These are phyloP conservation scores for Drusus annulatus DNA, from an alignment of 1,140 invertebrate genomes.

Conservation along the genomic window DNA sequence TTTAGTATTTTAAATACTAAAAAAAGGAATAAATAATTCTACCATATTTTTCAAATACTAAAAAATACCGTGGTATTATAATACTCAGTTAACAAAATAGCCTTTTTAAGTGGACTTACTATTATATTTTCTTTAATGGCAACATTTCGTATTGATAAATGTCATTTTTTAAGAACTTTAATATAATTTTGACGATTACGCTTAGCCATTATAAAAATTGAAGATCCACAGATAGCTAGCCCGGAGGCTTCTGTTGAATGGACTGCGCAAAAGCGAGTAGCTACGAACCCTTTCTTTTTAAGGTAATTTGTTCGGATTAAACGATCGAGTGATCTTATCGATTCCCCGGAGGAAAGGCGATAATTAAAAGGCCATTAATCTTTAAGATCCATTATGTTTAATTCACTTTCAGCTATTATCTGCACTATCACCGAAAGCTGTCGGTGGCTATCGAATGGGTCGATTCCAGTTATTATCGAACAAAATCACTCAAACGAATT, in stretches of 20 bases:
- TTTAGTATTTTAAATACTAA: too few species aligned
- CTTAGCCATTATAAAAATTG: too few species aligned
- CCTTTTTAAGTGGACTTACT: not conserved
- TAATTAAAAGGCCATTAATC: conserved; percentile 60
- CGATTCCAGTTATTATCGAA: conserved; percentile 38
- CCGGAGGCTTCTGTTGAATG: too few species aligned
- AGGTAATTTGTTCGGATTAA: conserved; percentile 25
- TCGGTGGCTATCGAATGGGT: conserved; percentile 47
- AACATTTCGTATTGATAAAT: too few species aligned
- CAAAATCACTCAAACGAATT: conserved; percentile 47
- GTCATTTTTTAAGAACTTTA: too few species aligned
- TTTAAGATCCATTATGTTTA: conserved; percentile 58
- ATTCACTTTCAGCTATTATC: conserved; percentile 59
- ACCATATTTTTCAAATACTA: too few species aligned
- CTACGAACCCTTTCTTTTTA: not conserved
- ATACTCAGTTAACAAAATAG: too few species aligned
- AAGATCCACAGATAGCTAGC: too few species aligned
- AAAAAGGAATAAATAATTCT: too few species aligned
- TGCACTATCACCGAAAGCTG: conserved; percentile 51
- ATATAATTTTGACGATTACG: too few species aligned
- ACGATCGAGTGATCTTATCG: conserved; percentile 49
- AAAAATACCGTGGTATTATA: too few species aligned
- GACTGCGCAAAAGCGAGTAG: not conserved
- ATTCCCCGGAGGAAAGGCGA: conserved; percentile 53
- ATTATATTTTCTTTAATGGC: too few species aligned